A percentile compares a stretch with the other conserved stretches of the same genome.
Conservation (phyloP, 1,140 invertebrate genomes). For the Drosophila arawakana region DNA sequence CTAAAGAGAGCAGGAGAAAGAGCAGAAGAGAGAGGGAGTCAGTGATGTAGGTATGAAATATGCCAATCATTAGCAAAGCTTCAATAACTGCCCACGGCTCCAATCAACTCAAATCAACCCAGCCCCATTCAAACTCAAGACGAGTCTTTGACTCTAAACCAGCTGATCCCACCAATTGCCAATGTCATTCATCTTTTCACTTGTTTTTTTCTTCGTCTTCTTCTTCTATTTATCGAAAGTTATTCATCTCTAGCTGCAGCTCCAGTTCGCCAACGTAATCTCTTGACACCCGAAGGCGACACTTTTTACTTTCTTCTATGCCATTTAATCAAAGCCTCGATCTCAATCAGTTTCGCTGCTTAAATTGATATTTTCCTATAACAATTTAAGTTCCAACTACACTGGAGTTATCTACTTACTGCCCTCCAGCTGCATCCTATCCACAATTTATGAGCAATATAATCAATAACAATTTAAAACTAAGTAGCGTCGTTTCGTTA, state of each 20-base stretch:
- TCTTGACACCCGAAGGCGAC: slow-evolving; percentile 43
- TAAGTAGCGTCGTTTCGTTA: not conserved
- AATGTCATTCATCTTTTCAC: slow-evolving; percentile 65
- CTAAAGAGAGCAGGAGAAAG: slow-evolving; percentile 70
- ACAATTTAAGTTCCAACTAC: slow-evolving; percentile 42
- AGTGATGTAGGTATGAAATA: slow-evolving; percentile 18
- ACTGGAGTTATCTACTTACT: not conserved
- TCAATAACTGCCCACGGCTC: slow-evolving; percentile 43
- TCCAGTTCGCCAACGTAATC: slow-evolving; percentile 66
- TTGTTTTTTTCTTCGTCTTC: slow-evolving; percentile 10
- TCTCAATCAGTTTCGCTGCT: slow-evolving; percentile 3
- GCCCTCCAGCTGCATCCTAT: not conserved
- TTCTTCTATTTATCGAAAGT: slow-evolving; percentile 60
- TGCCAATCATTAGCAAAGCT: slow-evolving; percentile 46
- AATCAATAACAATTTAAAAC: not conserved
- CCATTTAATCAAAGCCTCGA: slow-evolving; percentile 51
- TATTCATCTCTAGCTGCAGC: slow-evolving; percentile 34
- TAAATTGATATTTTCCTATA: slow-evolving; percentile 73
- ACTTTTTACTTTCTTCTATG: slow-evolving; percentile 60
- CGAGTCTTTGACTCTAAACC: not conserved
- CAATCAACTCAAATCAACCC: not conserved
- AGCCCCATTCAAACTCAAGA: slow-evolving; percentile 4
- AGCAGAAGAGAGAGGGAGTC: slow-evolving; percentile 5
- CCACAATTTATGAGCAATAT: not conserved
- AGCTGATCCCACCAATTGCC: slow-evolving; percentile 45